phyloP scores from a whole-genome alignment of 2,797 vertebrate species.

The Urosaurus nigricauda region DNA sequence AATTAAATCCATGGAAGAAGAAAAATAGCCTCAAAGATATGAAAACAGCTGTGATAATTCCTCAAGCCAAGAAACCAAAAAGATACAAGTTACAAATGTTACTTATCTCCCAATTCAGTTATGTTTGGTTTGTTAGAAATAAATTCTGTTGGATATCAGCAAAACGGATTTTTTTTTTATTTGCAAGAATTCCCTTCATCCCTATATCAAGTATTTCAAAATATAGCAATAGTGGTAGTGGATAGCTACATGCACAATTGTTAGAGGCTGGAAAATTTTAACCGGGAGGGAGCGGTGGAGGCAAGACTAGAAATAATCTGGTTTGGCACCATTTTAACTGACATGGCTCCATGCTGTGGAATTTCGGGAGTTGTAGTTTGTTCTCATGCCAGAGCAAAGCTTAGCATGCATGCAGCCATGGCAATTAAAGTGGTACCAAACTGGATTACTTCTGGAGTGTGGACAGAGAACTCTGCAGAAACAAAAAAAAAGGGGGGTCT shows the following conservation, averaged over 20 bases:
- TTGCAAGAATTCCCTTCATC: not conserved
- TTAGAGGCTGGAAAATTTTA: not conserved
- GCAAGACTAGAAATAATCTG: not conserved
- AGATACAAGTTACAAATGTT: not conserved
- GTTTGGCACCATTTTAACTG: no score
- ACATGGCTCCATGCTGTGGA: no score
- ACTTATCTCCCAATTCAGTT: constrained; percentile 3
- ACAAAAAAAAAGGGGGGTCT: not conserved
- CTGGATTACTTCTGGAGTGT: no score
- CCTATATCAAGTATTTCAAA: not conserved
- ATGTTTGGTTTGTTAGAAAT: not conserved
- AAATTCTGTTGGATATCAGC: not conserved
- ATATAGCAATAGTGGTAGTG: not conserved
- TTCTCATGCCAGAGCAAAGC: no score
- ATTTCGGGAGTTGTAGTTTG: no score
- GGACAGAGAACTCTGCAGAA: not conserved
- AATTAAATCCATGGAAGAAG: not conserved
- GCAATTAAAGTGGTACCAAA: no score
- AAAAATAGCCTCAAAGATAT: not conserved
- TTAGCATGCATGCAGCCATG: no score
- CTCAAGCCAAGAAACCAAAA: not conserved
- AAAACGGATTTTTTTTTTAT: not conserved
- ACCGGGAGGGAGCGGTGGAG: no score
- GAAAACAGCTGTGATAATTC: not conserved
- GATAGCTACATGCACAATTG: no score